Base-by-base conservation (phyloP, 2,113 vertebrate genomes). In the Haemorhous mexicanus region DNA sequence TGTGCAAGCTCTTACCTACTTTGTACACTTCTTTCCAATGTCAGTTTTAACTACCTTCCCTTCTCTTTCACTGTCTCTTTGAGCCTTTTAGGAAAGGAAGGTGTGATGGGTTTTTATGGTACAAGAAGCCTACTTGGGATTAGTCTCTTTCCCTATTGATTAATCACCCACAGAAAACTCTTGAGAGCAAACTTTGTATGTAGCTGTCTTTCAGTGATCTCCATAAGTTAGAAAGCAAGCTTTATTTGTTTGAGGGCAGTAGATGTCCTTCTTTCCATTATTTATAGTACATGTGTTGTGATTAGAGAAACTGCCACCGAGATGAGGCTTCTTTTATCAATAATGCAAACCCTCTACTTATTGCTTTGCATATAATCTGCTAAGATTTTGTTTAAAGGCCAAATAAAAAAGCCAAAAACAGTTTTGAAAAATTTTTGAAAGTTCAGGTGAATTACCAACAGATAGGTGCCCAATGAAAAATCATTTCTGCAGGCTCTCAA, bases 381-480 rank as follows among this genome's bases (percentile, higher is more conserved):
- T 76, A 49, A 44, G 32, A 23, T 69, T 33, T 53, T 68, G 70
- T 43, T 12, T 9, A 22, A 87, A 64, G 67, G 69, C 93, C 72
- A 84, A 90, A 91, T 91, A 90, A 93, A 96, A 96, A 97, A 93
- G 39, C 39, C 26, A 82, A 64, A 93, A 95, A 92, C 76, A 5
- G 37, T 89, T 98, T 90, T 82, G 91, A 88, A 96, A 96, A 95
- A 73, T 63, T 96, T 95, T 94, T 95, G 95, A 90, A 95, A 94
- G 79, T 94, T 91, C 88, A 43, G 91, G 94, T 79, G 91, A 95
- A 94, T 95, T 79, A 73, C 77, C 84, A 96, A 91, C 84, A 93
- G 74, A 76, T 80, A 92, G 86, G 10, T 66, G 23, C 17, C 12
- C 23, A 53, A 32, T 35, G 28, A 27, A 76, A 86, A 76, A 43